Base-by-base conservation (phyloP, 2,888 invertebrate genomes). In the Callimorpha dominula region DNA sequence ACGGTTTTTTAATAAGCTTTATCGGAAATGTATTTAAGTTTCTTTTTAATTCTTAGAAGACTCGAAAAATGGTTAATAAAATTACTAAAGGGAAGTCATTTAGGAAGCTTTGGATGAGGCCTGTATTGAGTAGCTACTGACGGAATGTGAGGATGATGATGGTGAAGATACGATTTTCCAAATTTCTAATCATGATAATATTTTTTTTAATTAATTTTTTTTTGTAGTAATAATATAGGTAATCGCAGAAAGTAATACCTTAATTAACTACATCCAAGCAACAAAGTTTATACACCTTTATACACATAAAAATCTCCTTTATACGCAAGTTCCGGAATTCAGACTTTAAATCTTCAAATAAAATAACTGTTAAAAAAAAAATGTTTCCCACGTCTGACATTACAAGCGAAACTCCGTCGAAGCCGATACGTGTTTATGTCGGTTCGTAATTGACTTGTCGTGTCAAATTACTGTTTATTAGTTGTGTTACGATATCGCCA, bases 401-500 rank as follows among this genome's bases (percentile, higher is more conserved):
- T 90, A 90, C 89, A 86, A 88, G 88, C 89, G 88, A 92, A 91
- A 92, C 91, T 89, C 91, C 89, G 85, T 87, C 88, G 91, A 92
- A 89, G 89, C 89, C 89, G 84, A 91, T 90, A 89, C 90, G 88
- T 91, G 92, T 93, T 94, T 94, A 93, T 92, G 94, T 94, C 89
- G 88, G 88, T 81, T 90, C 88, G 87, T 94, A 94, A 95, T 95
- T 95, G 94, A 94, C 94, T 92, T 94, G 95, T 94, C 94, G 94
- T 93, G 93, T 92, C 91, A 92, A 94, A 95, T 95, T 93, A 94
- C 93, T 90, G 90, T 93, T 94, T 93, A 94, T 95, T 94, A 94
- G 89, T 89, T 88, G 88, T 90, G 91, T 94, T 94, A 91, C 94
- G 93, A 93, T 92, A 93, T 90, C 88, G 88, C 86, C 88, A 86